Percentiles rank a stretch among this genome's conserved stretches.
phyloP scores from a whole-genome alignment of 2,113 vertebrate species.

The Lathamus discolor region DNA sequence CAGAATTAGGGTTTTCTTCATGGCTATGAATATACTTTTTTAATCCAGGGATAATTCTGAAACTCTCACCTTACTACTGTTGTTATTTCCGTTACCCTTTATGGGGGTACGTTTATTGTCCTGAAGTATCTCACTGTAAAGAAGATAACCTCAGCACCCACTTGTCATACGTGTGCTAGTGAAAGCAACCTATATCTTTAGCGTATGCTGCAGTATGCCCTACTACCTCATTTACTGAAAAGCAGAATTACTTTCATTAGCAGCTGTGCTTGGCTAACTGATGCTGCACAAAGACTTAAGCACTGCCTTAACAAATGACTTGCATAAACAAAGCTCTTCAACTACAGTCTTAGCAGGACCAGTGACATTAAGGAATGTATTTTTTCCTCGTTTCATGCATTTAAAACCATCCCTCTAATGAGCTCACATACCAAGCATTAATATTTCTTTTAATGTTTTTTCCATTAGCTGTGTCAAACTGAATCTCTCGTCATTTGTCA shows the following conservation, averaged over 20 bases:
- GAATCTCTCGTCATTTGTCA: neutral
- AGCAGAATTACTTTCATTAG: neutral
- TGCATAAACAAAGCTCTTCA: neutral
- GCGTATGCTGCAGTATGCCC: fast-evolving
- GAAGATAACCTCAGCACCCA: neutral
- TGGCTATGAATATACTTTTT: neutral
- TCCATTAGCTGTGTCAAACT: slow-evolving; percentile 21
- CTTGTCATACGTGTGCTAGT: neutral
- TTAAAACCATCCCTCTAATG: slow-evolving; percentile 19
- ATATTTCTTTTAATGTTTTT: slow-evolving; percentile 24
- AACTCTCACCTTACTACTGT: neutral
- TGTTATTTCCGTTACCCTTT: neutral
- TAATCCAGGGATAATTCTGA: neutral
- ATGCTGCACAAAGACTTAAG: neutral
- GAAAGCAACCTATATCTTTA: neutral
- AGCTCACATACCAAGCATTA: neutral
- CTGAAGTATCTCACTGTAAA: neutral
- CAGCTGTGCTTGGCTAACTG: neutral
- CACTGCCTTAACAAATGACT: neutral
- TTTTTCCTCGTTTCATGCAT: neutral
- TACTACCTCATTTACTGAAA: neutral
- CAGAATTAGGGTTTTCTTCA: fast-evolving
- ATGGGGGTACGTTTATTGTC: neutral
- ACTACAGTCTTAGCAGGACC: neutral
- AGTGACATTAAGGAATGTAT: neutral